Base-by-base conservation (phyloP, 2,888 invertebrate species). In the Mesochorus sp. region DNA sequence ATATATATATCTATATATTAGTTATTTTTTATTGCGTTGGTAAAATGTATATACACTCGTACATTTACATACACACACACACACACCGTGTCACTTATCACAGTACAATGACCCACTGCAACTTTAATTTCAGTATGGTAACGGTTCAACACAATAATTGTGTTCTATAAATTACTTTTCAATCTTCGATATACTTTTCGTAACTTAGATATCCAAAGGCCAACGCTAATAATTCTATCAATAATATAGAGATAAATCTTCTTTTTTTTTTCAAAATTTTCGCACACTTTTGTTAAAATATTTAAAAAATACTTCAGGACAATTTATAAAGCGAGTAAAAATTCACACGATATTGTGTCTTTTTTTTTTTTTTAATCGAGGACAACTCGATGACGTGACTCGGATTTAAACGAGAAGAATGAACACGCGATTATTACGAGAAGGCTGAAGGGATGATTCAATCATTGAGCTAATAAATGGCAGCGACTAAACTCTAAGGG, bases 11-110 rank as follows among this genome's bases (percentile, higher is more conserved):
- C 85, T 76, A 82, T 83, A 84, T 86, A 86, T 83, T 86, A n/a
- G n/a, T n/a, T n/a, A n/a, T n/a, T n/a, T n/a, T n/a, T 86, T 84
- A 86, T 87, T 86, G 80, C 81, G 81, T 84, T 81, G 53, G 64
- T 78, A 79, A 83, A 82, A 83, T 80, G 59, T 79, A 66, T 72
- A 75, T 26, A 62, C 57, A 53, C 66, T 77, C 73, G 80, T 26
- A 62, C 57, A 53, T 62, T 77, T 71, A 80, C 34, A 1, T 5
- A 5, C 6, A 2, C 62, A 47, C 49, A 49, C 12, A 64, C 21
- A 34, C 14, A 51, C 37, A n/a, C 21, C 1, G 5, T 49, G 39
- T 76, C n/a, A 57, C 80, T 67, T 82, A 83, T 84, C 79, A 84
- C 83, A 86, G 82, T 73, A 71, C n/a, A 76, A 12, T 14, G 21